phyloP scores from a whole-genome alignment of 2,888 invertebrate species.

The Agriopis aurantiaria region DNA sequence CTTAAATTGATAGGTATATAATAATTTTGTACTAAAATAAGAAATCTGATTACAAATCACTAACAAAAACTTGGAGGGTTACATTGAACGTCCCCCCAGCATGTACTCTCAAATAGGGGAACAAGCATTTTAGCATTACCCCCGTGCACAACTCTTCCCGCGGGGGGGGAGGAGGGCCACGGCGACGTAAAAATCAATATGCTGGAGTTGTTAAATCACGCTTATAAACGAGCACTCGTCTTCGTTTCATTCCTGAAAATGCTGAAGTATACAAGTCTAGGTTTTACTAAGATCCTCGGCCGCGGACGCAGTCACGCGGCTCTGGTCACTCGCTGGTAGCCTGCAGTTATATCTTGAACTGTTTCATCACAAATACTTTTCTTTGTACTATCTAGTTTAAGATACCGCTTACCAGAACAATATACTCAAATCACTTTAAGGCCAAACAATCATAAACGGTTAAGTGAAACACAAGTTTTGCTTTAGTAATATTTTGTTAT shows the following conservation, averaged over 20 bases:
- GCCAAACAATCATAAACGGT: neutral
- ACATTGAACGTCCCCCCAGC: slow-evolving; percentile 79
- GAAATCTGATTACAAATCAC: slow-evolving; percentile 24
- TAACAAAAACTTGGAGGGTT: slow-evolving; percentile 44
- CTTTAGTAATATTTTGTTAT: neutral
- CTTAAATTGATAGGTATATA: neutral
- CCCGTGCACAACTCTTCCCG: slow-evolving; percentile 87
- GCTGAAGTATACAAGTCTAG: slow-evolving; percentile 71
- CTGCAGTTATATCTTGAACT: neutral
- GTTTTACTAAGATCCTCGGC: slow-evolving; percentile 58
- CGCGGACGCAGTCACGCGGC: neutral
- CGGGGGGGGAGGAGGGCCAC: slow-evolving; percentile 83
- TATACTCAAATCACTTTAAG: slow-evolving; percentile 14
- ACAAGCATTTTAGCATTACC: slow-evolving; percentile 87
- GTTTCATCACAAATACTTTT: slow-evolving; percentile 13
- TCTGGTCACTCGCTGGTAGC: slow-evolving; percentile 23
- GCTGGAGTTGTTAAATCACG: slow-evolving; percentile 93
- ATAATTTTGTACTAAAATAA: neutral
- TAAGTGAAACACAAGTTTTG: neutral
- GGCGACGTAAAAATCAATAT: slow-evolving; percentile 88
- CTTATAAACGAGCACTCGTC: slow-evolving; percentile 88
- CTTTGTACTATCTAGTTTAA: slow-evolving; percentile 1
- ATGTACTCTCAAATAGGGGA: slow-evolving; percentile 87
- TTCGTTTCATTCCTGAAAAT: slow-evolving; percentile 86
- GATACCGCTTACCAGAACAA: slow-evolving; percentile 3